Evolutionary conservation across 1,140 invertebrate genomes (phyloP).

Genomic region (Zaprionus gabonicus): DNA sequence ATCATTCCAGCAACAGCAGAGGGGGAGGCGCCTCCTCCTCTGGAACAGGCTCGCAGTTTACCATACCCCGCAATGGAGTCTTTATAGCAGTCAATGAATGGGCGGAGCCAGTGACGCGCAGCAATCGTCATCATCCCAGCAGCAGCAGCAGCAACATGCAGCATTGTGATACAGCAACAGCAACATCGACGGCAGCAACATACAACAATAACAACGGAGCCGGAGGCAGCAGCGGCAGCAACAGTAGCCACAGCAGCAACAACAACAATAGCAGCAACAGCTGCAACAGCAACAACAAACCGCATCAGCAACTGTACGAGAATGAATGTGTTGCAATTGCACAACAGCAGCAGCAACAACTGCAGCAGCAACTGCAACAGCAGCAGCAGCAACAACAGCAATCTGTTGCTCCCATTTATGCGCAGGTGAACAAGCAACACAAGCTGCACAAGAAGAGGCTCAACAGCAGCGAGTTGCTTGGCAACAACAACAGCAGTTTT

Average conservation of each 20-base stretch:
- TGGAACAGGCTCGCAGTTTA: conserved; percentile 58
- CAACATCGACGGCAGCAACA: conserved; percentile 13
- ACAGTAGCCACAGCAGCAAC: conserved; percentile 32
- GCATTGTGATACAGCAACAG: conserved; percentile 44
- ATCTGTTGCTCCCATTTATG: conserved; percentile 72
- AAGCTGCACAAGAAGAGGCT: conserved; percentile 71
- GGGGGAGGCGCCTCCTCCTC: not conserved
- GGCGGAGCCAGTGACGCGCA: conserved; percentile 55
- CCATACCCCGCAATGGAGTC: conserved; percentile 76
- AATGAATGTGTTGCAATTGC: conserved; percentile 72
- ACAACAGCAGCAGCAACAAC: conserved; percentile 56
- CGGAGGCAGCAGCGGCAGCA: conserved; percentile 31
- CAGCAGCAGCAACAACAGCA: conserved; percentile 5
- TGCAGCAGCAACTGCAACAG: conserved; percentile 12
- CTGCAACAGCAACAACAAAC: conserved; percentile 35
- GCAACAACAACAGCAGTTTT: conserved; percentile 38
- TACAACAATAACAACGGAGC: conserved; percentile 41
- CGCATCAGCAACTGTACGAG: conserved; percentile 67
- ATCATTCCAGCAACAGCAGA: not conserved
- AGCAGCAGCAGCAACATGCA: conserved; percentile 40
- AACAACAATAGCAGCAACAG: conserved; percentile 24
- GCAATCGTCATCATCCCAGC: conserved; percentile 12
- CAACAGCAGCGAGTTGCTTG: conserved; percentile 35
- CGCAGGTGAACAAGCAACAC: conserved; percentile 82
- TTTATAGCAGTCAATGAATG: conserved; percentile 84